These are phyloP conservation scores for Mesoligia furuncula DNA, from an alignment of 2,888 invertebrate species.

Conservation along the genomic window DNA sequence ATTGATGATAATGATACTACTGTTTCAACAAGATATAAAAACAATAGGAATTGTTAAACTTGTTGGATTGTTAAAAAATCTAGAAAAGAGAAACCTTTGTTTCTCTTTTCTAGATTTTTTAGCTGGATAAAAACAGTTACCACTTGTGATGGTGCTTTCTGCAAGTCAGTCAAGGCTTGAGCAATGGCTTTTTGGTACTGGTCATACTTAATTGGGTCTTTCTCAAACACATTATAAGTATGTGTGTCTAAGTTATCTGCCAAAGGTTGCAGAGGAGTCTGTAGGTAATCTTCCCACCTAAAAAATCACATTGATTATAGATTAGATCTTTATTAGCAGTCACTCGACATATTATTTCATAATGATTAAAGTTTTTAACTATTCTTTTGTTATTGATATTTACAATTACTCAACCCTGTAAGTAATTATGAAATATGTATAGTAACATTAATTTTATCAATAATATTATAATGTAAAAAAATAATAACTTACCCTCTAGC, in stretches of 20 bases:
- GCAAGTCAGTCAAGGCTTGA: constrained; percentile 92
- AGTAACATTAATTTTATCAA: neutral
- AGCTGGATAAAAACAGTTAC: constrained; percentile 42
- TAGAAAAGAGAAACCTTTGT: neutral
- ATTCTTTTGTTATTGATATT: neutral
- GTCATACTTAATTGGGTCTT: constrained; percentile 98
- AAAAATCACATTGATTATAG: constrained; percentile 42
- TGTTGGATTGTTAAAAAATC: neutral
- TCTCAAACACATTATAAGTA: constrained; percentile 99
- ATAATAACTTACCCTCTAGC: constrained; percentile 82
- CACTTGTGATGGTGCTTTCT: constrained; percentile 68
- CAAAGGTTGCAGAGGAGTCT: constrained; percentile 97
- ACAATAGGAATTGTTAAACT: neutral
- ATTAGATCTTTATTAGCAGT: neutral
- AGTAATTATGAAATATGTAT: neutral
- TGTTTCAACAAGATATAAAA: constrained; percentile 4
- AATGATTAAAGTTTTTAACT: neutral
- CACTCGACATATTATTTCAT: neutral
- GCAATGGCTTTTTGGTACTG: constrained; percentile 96
- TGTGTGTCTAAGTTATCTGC: constrained; percentile 98
- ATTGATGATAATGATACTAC: neutral
- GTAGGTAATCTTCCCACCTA: constrained; percentile 98
- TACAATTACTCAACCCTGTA: neutral
- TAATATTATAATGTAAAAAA: constrained; percentile 3
- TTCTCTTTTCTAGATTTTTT: no score